Evolutionary conservation across 2,113 vertebrate genomes (phyloP), one percentile per base, ranked within the genome.

Genomic region (Ancistrus triradiatus): DNA sequence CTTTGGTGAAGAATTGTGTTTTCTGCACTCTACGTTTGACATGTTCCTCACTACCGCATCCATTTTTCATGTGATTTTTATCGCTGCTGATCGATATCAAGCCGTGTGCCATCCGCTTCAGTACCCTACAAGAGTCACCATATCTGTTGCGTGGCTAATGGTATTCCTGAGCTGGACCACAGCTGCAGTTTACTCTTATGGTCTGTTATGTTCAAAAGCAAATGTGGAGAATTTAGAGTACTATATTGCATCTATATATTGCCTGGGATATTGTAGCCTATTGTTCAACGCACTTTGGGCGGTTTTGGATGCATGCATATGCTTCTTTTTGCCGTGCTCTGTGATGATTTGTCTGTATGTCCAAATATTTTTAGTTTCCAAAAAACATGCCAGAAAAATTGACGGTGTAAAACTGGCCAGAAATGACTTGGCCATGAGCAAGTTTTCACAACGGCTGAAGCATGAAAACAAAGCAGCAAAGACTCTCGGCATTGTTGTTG

Each of bases 381-480:
- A 63, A 47, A 50, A 60, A 4, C 79, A 81, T 11, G 27, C 31
- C 4, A 72, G 17, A 13, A 75, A 69, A 47, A 77, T 78, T 8
- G 46, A 59, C 4, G 55, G 48, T 18, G 43, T 33, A 18, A 68
- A 55, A 10, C 64, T 35, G 18, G 27, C 59, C 31, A 46, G 44
- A 33, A 18, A 28, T 43, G 6, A 33, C 15, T 0, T 6, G 6
- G 31, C 17, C 2, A 11, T 58, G 7, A 71, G 22, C 18, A 18
- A 48, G 5, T 65, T 46, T 50, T 59, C 61, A 11, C 51, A 64
- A 14, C 50, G 65, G 33, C 42, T 35, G 2, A 47, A 60, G 8
- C 73, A 66, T 43, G 78, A 80, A n/a, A 55, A 49, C 6, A 80
- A 80, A 64, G 78, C 78, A 48, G 76, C 74, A 15, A 80, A 77